Conservation (phyloP, 2,797 vertebrate genomes). For the Dendrocincla tyrannina region DNA sequence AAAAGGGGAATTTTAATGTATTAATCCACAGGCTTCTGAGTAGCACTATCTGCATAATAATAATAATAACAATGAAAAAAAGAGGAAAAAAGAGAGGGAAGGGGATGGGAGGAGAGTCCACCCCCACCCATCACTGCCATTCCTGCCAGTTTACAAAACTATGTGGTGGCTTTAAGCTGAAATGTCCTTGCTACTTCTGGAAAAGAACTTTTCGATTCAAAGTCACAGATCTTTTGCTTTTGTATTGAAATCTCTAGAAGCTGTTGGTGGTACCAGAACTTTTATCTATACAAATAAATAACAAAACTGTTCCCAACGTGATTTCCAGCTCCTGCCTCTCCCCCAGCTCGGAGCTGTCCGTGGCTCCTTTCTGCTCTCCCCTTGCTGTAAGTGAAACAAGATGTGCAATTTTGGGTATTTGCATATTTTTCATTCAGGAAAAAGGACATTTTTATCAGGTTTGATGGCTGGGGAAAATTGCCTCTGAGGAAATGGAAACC, state of each 20-base stretch:
- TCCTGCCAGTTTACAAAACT: background rate
- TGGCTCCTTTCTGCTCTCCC: background rate
- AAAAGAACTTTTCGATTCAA: background rate
- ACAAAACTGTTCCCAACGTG: accelerated
- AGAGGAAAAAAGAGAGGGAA: background rate
- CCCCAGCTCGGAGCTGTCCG: background rate
- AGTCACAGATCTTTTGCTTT: background rate
- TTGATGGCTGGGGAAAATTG: background rate
- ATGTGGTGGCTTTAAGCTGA: background rate
- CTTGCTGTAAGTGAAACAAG: background rate
- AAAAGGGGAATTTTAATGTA: background rate
- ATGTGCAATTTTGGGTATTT: background rate
- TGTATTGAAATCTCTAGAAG: background rate
- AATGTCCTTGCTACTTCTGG: background rate
- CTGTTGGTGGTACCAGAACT: background rate
- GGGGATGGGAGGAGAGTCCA: background rate
- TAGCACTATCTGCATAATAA: background rate
- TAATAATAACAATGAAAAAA: background rate
- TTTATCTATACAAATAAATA: accelerated
- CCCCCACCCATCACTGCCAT: background rate
- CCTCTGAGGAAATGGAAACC: background rate
- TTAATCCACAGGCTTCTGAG: background rate
- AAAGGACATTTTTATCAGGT: background rate
- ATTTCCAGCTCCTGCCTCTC: background rate
- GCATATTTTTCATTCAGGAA: background rate